These are phyloP conservation scores for Poeciliopsis retropinna DNA, from an alignment of 2,113 vertebrate species.

Conservation along the genomic window DNA sequence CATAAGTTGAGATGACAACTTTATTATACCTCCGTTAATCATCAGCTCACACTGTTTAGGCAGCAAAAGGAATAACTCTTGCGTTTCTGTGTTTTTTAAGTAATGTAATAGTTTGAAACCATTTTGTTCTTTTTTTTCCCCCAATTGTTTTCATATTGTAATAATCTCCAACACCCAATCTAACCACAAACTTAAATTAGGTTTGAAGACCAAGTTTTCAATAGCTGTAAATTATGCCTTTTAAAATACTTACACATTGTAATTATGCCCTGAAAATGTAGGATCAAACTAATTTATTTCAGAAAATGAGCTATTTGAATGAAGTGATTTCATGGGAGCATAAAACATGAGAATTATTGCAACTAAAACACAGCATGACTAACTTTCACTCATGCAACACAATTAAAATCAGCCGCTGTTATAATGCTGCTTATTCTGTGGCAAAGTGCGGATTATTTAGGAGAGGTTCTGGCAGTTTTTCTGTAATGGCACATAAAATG, in stretches of 20 bases:
- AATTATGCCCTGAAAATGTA: conserved; percentile 2
- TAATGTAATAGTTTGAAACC: background rate
- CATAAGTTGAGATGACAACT: background rate
- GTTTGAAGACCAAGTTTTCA: background rate
- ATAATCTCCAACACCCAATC: background rate
- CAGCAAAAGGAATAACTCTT: background rate
- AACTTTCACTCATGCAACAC: background rate
- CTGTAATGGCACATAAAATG: conserved; percentile 15
- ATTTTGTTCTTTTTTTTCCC: too few relatives aligned
- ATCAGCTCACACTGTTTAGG: background rate
- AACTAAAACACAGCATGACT: conserved; percentile 1
- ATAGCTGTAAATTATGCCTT: background rate
- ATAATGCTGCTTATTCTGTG: background rate
- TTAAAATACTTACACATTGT: background rate
- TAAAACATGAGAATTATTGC: conserved; percentile 1
- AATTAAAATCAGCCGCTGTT: background rate
- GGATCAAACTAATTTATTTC: background rate
- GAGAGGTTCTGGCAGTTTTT: background rate
- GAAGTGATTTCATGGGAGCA: background rate
- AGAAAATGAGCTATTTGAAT: background rate
- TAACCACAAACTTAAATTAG: background rate
- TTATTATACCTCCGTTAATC: background rate
- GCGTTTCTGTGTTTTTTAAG: background rate
- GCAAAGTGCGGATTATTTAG: background rate
- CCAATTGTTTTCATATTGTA: background rate